Conservation (phyloP, 2,888 invertebrate genomes). For the Pachycephus smyrnensis region DNA sequence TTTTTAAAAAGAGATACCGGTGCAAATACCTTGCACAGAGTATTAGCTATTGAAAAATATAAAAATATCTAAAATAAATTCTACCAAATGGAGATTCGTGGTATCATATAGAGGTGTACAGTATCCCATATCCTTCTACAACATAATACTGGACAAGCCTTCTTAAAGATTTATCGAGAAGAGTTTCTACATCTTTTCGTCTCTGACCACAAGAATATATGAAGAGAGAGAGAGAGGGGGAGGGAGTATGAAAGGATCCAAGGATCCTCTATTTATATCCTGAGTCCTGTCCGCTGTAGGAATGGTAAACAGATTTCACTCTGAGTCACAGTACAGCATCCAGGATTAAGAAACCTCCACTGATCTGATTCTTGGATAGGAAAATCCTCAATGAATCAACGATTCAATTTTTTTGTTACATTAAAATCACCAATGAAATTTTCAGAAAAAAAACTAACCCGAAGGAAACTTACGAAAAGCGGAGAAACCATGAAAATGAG, state of each 20-base stretch:
- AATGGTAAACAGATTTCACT: neutral
- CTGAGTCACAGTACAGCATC: neutral
- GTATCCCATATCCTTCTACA: neutral
- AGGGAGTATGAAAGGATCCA: neutral
- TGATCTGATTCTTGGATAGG: neutral
- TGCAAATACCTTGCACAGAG: neutral
- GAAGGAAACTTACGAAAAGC: conserved; percentile 68
- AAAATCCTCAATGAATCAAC: neutral
- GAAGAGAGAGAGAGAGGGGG: neutral
- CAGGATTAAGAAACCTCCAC: neutral
- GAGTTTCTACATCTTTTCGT: neutral
- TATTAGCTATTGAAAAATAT: neutral
- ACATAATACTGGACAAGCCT: neutral
- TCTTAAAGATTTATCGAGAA: neutral
- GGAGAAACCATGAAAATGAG: conserved; percentile 67
- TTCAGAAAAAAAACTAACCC: conserved; percentile 17
- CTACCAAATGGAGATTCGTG: neutral
- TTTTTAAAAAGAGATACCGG: no score
- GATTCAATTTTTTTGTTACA: neutral
- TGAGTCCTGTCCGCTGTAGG: neutral
- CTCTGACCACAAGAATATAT: neutral
- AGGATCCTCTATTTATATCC: neutral
- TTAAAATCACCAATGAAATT: neutral
- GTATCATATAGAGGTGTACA: neutral
- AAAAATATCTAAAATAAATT: neutral